Percentiles rank a stretch among this genome's conserved stretches.
Evolutionary conservation across 2,113 vertebrate species (phyloP).

Genomic region (Perognathus longimembris): DNA sequence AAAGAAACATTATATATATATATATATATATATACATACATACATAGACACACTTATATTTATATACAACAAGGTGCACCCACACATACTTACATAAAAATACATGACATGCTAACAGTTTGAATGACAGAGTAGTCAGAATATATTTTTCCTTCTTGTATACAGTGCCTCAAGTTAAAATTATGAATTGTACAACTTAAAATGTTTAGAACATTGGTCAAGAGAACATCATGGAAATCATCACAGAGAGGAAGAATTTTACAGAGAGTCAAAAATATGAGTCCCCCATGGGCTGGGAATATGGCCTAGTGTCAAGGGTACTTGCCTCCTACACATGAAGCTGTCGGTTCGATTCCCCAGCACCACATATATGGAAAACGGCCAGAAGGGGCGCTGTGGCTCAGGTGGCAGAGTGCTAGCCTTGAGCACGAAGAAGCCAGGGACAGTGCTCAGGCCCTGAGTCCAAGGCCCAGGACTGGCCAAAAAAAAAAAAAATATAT

Average conservation of each 20-base stretch:
- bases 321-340: too few species aligned
- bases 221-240: background rate
- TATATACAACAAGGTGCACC: background rate
- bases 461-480: too few species aligned
- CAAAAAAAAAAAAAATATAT: too few species aligned
- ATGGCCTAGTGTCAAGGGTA: too few species aligned
- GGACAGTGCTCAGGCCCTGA: too few species aligned
- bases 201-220: background rate
- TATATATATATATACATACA: background rate
- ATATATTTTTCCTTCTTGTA: background rate
- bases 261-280: background rate
- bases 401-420: too few species aligned
- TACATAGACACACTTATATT: too few species aligned
- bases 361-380: too few species aligned
- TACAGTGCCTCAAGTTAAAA: background rate
- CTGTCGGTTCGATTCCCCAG: too few species aligned
- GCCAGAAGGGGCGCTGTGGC: too few species aligned
- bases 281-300: too few species aligned
- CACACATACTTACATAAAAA: background rate
- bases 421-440: too few species aligned
- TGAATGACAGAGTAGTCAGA: background rate
- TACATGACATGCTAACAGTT: conserved; percentile 21
- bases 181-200: background rate
- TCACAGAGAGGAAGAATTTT: conserved; percentile 48
- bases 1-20: background rate